A percentile compares a stretch with the other conserved stretches of the same genome.
Evolutionary conservation across 2,888 invertebrate genomes (phyloP).

Genomic region (Oscheius onirici): DNA sequence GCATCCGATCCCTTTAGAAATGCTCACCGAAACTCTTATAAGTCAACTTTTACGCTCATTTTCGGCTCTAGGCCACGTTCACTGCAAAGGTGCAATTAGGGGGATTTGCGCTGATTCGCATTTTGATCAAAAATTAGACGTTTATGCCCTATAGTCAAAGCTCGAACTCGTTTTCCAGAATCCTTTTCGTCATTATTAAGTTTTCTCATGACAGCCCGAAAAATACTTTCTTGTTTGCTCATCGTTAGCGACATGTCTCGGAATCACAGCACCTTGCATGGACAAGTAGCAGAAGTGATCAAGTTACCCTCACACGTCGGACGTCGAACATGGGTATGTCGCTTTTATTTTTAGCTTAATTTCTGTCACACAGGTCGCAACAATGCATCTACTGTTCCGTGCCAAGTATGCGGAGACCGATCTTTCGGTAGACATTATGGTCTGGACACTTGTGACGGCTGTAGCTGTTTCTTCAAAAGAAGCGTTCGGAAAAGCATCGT

Average conservation of each 20-base stretch:
- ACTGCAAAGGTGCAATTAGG: too few relatives aligned
- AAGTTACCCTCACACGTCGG: constrained; percentile 6
- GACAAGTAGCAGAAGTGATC: neutral
- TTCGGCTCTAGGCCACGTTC: too few relatives aligned
- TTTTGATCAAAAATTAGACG: too few relatives aligned
- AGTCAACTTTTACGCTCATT: too few relatives aligned
- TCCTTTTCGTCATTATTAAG: too few relatives aligned
- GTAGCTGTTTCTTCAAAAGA: constrained; percentile 88
- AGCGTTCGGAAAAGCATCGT: constrained; percentile 73
- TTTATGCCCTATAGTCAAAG: too few relatives aligned
- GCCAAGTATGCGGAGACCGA: constrained; percentile 83
- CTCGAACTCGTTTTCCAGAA: too few relatives aligned
- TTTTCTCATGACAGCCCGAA: neutral
- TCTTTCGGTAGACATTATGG: constrained; percentile 84
- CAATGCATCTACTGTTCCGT: constrained; percentile 70
- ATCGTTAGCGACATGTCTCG: constrained; percentile 20
- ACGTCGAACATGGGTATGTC: constrained; percentile 18
- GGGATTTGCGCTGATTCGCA: too few relatives aligned
- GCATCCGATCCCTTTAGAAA: too few relatives aligned
- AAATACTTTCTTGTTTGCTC: constrained; percentile 14
- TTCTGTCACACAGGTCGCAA: constrained; percentile 34
- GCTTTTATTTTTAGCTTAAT: neutral
- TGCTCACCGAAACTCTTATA: too few relatives aligned
- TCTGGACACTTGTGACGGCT: constrained; percentile 84
- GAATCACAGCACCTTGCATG: constrained; percentile 30